phyloP scores from a whole-genome alignment of 1,140 invertebrate genomes.

The Drosophila miranda region DNA sequence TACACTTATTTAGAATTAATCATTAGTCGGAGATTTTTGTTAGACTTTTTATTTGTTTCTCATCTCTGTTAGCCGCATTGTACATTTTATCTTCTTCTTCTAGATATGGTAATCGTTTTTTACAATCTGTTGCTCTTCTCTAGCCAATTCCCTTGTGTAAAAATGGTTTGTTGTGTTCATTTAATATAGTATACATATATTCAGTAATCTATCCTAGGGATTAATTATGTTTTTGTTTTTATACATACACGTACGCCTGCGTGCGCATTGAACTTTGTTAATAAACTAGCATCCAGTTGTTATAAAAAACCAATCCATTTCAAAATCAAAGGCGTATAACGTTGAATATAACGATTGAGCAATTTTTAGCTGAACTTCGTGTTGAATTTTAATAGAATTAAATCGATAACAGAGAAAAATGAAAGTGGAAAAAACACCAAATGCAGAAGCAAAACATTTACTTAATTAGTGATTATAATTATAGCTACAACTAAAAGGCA shows the following conservation, averaged over 20 bases:
- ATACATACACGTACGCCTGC: slow-evolving; percentile 32
- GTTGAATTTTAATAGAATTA: slow-evolving; percentile 70
- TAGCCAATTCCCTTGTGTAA: slow-evolving; percentile 72
- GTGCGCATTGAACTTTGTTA: slow-evolving; percentile 46
- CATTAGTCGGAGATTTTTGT: slow-evolving; percentile 46
- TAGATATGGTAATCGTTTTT: slow-evolving; percentile 42
- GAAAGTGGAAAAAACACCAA: slow-evolving; percentile 47
- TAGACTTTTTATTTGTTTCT: slow-evolving; percentile 52
- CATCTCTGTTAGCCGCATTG: slow-evolving; percentile 55
- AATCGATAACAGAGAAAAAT: slow-evolving; percentile 35
- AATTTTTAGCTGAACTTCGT: slow-evolving; percentile 74
- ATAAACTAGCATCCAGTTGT: slow-evolving; percentile 59
- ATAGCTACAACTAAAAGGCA: slow-evolving; percentile 75
- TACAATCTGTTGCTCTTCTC: slow-evolving; percentile 45
- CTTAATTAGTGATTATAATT: slow-evolving; percentile 79
- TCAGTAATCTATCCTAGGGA: slow-evolving; percentile 25
- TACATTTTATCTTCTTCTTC: slow-evolving; percentile 40
- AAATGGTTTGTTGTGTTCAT: slow-evolving; percentile 79
- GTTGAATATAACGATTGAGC: slow-evolving; percentile 69
- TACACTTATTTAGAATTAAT: slow-evolving; percentile 48
- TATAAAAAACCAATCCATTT: slow-evolving; percentile 63
- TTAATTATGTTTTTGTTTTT: slow-evolving; percentile 47
- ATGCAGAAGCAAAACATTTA: slow-evolving; percentile 69
- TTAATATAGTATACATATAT: slow-evolving; percentile 52
- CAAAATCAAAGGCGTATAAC: slow-evolving; percentile 68